Conservation (phyloP, 2,113 vertebrate species). For the Gyps fulvus region DNA sequence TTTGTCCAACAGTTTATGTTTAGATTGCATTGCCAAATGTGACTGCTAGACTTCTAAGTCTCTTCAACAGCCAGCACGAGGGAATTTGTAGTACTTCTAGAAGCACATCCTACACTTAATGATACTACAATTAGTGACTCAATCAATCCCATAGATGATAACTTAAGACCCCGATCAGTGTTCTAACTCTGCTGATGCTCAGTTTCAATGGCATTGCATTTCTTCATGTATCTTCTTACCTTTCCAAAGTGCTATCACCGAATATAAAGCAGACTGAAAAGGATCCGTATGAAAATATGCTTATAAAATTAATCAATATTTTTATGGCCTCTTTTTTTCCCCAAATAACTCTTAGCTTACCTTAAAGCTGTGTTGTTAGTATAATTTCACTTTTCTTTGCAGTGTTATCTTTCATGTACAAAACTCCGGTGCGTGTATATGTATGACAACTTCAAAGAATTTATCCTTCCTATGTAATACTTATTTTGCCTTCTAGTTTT, state of each 20-base stretch:
- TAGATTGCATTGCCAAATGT: slow-evolving; percentile 22
- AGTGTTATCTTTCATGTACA: not conserved
- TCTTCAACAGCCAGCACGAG: slow-evolving; percentile 14
- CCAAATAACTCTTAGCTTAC: not conserved
- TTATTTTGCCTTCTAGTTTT: not conserved
- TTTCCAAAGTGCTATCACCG: not conserved
- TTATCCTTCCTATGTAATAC: not conserved
- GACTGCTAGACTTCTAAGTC: not conserved
- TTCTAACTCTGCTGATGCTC: not conserved
- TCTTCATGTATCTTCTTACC: not conserved
- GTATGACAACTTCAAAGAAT: not conserved
- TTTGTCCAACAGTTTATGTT: not conserved
- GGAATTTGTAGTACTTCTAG: slow-evolving; percentile 3
- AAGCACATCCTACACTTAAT: not conserved
- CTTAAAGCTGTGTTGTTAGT: not conserved
- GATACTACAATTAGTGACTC: slow-evolving; percentile 37
- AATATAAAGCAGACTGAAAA: not conserved
- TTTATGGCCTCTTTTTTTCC: not conserved
- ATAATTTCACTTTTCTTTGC: not conserved
- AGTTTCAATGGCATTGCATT: not conserved
- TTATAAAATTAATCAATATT: not conserved
- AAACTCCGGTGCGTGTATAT: not conserved
- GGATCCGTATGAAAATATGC: not conserved
- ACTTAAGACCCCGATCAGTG: not conserved
- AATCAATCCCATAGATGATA: not conserved